Conservation (phyloP, 2,113 vertebrate species). For the Cinclus mexicanus region DNA sequence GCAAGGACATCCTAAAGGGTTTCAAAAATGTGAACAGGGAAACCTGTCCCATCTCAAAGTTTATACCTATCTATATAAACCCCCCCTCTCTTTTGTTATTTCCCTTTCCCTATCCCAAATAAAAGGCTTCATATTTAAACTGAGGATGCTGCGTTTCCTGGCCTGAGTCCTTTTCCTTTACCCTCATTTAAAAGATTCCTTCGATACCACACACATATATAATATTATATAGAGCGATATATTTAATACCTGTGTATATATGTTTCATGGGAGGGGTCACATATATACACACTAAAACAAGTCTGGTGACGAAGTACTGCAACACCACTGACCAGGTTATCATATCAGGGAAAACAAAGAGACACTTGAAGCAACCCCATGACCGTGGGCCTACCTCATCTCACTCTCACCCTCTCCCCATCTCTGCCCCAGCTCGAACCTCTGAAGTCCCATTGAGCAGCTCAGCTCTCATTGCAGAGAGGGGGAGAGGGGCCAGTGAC, state of each 20-base stretch:
- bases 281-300: conserved; percentile 84
- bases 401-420: neutral
- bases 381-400: neutral
- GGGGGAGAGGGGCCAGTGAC: neutral
- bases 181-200: conserved; percentile 70
- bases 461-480: neutral
- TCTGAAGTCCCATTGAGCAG: neutral
- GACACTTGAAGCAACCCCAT: conserved; percentile 7
- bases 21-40: neutral
- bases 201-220: conserved; percentile 82
- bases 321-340: conserved; percentile 74
- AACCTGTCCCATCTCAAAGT: conserved; percentile 33
- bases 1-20: neutral
- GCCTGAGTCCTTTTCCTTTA: conserved; percentile 74
- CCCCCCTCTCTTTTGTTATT: neutral
- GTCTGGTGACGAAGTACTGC: conserved; percentile 80
- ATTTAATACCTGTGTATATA: conserved; percentile 86
- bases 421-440: fast-evolving
- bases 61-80: conserved; percentile 38
- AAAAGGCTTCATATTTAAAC: conserved; percentile 11
- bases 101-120: neutral
- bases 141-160: conserved; percentile 72
- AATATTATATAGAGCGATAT: conserved; percentile 84
- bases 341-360: conserved; percentile 66
- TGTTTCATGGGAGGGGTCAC: conserved; percentile 75